Percentiles rank a stretch among this genome's conserved stretches.
These are phyloP conservation scores for Equus przewalskii DNA, from an alignment of 2,113 vertebrate genomes.

Conservation along the genomic window DNA sequence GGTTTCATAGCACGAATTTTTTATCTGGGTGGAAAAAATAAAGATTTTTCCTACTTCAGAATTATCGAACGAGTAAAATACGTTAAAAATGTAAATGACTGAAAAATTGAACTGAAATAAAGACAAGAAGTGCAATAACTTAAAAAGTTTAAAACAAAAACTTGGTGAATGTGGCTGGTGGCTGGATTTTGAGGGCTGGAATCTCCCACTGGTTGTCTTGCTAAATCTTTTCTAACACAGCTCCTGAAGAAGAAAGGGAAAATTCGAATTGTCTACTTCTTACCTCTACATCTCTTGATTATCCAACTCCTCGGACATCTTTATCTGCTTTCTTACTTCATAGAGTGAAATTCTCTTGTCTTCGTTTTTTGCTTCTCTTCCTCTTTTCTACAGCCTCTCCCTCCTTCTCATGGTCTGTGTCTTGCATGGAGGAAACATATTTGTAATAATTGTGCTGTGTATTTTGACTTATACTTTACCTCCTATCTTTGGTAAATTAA, in stretches of 20 bases:
- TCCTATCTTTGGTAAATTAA: background rate
- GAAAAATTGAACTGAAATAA: background rate
- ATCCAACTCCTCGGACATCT: background rate
- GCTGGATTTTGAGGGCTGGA: background rate
- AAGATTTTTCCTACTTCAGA: constrained; percentile 22
- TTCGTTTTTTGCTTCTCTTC: background rate
- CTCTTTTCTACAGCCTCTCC: background rate
- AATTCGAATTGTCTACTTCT: background rate
- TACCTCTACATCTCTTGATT: background rate
- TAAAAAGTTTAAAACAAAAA: background rate
- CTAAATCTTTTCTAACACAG: background rate
- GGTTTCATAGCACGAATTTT: background rate
- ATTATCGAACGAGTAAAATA: background rate
- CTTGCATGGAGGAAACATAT: background rate
- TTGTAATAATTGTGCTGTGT: background rate
- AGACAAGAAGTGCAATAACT: background rate
- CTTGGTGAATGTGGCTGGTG: background rate
- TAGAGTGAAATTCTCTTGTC: background rate
- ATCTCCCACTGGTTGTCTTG: background rate
- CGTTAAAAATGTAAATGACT: background rate
- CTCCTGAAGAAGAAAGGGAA: constrained; percentile 2
- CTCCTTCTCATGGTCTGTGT: background rate
- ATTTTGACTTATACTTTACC: background rate
- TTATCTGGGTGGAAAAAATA: background rate
- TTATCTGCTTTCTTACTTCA: background rate